phyloP scores from a whole-genome alignment of 2,888 invertebrate species.

The Camponotus fellah region DNA sequence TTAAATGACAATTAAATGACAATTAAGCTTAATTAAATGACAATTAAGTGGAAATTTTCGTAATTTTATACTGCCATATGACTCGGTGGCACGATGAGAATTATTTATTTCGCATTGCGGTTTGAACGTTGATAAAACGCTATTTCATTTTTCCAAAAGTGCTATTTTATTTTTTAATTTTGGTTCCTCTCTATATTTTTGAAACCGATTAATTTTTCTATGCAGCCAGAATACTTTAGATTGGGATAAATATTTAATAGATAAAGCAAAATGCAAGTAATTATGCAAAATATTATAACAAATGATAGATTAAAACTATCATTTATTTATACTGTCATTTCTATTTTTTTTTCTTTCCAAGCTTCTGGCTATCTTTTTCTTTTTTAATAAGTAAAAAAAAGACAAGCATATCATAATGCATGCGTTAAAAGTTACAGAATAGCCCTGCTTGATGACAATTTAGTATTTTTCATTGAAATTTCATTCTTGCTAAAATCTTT shows the following conservation, averaged over 20 bases:
- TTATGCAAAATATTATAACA: neutral
- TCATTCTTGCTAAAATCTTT: neutral
- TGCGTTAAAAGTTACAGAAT: too few species aligned
- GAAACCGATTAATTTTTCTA: slow-evolving; percentile 29
- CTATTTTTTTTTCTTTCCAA: neutral
- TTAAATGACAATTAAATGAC: slow-evolving; percentile 27
- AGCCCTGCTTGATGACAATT: slow-evolving; percentile 1
- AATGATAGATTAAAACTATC: neutral
- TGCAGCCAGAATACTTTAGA: neutral
- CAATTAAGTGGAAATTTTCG: slow-evolving; percentile 31
- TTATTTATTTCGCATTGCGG: slow-evolving; percentile 44
- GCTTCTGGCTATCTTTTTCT: neutral
- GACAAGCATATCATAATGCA: too few species aligned
- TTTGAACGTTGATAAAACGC: slow-evolving; percentile 27
- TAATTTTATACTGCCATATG: slow-evolving; percentile 10
- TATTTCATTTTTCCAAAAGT: slow-evolving; percentile 16
- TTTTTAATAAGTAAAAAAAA: too few species aligned
- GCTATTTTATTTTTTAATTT: slow-evolving; percentile 6
- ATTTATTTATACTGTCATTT: neutral
- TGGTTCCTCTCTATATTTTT: neutral
- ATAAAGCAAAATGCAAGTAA: neutral
- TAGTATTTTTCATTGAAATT: neutral
- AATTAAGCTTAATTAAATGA: neutral
- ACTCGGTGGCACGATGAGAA: slow-evolving; percentile 19
- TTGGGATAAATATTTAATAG: slow-evolving; percentile 13